Conservation (phyloP, 64 coral and sea anemone species). For the Stichodactyla helianthus region DNA sequence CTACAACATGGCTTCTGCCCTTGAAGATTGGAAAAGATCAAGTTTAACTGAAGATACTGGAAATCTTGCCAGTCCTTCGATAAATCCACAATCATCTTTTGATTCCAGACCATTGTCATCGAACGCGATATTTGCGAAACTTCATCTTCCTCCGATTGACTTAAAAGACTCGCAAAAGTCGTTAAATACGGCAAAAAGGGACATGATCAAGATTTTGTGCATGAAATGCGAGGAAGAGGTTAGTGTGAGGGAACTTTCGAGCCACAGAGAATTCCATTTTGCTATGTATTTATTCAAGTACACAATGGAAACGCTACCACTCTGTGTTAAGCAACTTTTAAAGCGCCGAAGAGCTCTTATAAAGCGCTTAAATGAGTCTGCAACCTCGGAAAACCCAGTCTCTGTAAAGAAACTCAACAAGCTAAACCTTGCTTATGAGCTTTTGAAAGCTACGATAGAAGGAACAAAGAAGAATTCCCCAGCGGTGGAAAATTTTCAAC, state of each 20-base stretch:
- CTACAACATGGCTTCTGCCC: background rate
- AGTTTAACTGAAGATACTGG: background rate
- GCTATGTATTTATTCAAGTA: constrained; percentile 66
- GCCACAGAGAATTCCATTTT: constrained; percentile 76
- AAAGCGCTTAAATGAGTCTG: constrained; percentile 63
- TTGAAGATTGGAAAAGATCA: background rate
- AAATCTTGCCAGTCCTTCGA: background rate
- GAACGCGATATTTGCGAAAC: background rate
- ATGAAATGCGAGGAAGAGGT: constrained; percentile 94
- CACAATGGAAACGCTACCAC: constrained; percentile 59
- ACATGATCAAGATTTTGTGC: constrained; percentile 63
- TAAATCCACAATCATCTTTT: background rate
- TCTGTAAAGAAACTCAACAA: constrained; percentile 71
- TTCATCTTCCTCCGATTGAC: constrained; percentile 30
- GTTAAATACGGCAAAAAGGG: background rate
- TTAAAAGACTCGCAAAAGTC: background rate
- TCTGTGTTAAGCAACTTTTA: constrained; percentile 56
- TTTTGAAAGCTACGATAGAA: constrained; percentile 76
- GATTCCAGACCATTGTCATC: background rate
- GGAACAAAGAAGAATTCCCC: constrained; percentile 47
- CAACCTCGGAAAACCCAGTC: constrained; percentile 66
- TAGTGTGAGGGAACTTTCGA: constrained; percentile 53
- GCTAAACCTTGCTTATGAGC: constrained; percentile 78
- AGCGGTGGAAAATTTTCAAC: constrained; percentile 35
- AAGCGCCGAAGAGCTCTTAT: constrained; percentile 57